Evolutionary conservation across 2,888 invertebrate species (phyloP).

Genomic region (Watsonalla binaria): DNA sequence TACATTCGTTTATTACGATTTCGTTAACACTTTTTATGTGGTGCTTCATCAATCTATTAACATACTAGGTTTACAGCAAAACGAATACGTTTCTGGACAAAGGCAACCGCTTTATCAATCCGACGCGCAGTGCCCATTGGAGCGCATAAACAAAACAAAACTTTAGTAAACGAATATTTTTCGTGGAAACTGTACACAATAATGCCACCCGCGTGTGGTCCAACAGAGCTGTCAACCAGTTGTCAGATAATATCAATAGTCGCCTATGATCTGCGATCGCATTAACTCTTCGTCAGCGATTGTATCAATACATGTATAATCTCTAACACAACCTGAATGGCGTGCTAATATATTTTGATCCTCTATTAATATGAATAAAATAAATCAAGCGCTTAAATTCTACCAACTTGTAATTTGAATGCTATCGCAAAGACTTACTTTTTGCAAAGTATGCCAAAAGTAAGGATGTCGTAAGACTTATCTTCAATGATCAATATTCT

Average conservation of each 20-base stretch:
- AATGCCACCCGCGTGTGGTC: constrained; percentile 38
- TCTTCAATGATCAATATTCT: too few relatives aligned
- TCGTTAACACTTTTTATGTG: constrained; percentile 24
- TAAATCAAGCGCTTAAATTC: not conserved
- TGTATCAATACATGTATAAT: constrained; percentile 28
- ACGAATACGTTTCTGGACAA: not conserved
- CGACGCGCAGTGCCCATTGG: not conserved
- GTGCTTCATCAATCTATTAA: constrained; percentile 19
- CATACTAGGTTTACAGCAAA: constrained; percentile 7
- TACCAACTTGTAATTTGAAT: too few relatives aligned
- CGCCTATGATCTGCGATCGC: constrained; percentile 32
- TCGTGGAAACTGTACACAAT: not conserved
- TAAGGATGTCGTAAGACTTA: too few relatives aligned
- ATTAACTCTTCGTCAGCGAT: constrained; percentile 40
- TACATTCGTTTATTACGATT: constrained; percentile 26
- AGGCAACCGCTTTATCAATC: not conserved
- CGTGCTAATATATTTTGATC: constrained; percentile 35
- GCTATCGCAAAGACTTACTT: too few relatives aligned
- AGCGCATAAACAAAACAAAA: not conserved
- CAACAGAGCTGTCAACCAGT: constrained; percentile 46
- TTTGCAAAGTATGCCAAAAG: too few relatives aligned
- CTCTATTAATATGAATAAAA: constrained; percentile 18
- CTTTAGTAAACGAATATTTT: not conserved
- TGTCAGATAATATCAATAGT: constrained; percentile 52
- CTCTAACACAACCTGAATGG: constrained; percentile 16